Evolutionary conservation across 2,113 vertebrate species (phyloP).

Genomic region (Calypte anna): DNA sequence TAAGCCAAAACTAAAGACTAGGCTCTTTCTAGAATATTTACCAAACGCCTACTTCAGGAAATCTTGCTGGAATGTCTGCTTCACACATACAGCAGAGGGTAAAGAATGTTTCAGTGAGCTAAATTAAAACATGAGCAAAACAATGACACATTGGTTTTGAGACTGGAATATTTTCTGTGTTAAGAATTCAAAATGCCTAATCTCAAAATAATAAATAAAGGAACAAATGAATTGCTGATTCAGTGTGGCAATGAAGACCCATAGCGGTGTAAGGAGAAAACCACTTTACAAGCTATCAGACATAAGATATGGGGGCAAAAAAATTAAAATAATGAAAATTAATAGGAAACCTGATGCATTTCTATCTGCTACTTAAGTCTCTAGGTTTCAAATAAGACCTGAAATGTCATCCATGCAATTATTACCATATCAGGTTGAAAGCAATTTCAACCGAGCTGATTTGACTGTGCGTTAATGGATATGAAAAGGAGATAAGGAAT

Average conservation of each 20-base stretch:
- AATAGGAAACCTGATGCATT: constrained; percentile 30
- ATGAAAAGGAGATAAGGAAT: constrained; percentile 70
- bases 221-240: neutral
- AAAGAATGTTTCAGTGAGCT: constrained; percentile 1
- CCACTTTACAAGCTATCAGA: neutral
- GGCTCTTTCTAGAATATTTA: constrained; percentile 24
- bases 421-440: constrained; percentile 65
- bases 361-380: constrained; percentile 12
- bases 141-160: neutral
- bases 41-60: constrained; percentile 41
- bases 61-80: constrained; percentile 61
- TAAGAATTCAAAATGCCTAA: neutral
- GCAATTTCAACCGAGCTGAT: constrained; percentile 60
- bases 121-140: constrained; percentile 24
- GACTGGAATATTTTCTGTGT: neutral
- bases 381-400: constrained; percentile 53
- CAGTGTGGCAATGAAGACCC: neutral
- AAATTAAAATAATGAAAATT: neutral
- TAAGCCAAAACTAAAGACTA: constrained; percentile 75
- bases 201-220: neutral
- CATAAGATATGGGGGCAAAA: neutral
- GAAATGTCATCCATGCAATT: constrained; percentile 77
- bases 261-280: constrained; percentile 35
- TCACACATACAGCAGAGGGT: constrained; percentile 23
- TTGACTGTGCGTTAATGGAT: constrained; percentile 72